Base-by-base conservation (phyloP, 2,888 invertebrate species). In the Cabera pusaria region DNA sequence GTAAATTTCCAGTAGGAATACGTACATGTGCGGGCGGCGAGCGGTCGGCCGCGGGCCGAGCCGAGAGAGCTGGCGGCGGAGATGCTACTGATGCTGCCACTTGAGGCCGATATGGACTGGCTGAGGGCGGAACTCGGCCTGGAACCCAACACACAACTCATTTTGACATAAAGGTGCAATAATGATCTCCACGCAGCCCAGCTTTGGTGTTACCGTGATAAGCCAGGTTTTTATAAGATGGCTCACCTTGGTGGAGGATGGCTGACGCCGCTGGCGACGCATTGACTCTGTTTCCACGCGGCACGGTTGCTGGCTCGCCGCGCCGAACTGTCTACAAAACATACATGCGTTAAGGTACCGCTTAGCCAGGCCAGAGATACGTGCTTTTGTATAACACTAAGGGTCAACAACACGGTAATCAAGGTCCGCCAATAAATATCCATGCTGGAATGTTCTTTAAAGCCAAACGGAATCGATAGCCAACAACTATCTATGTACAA, bases 291-390 rank as follows among this genome's bases (percentile, higher is more conserved):
- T 92, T 93, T 93, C 94, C 94, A 94, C 93, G 94, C 94, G 91
- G 93, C 93, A 92, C 94, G 93, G 77, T 75, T 86, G 90, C 93
- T 93, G 93, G 93, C 92, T 93, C 93, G 93, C 93, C 94, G 93
- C 94, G 94, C 91, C 94, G 94, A 94, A 94, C 94, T 94, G 94
- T 94, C 94, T 94, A 94, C 93, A 94, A n/a, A 93, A 91, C 90
- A 92, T 91, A 92, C 91, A 92, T 92, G 92, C 92, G 91, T 92
- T 92, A 92, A 86, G 85, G 85, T 73, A 79, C 81, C 77, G 83
- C 80, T 77, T 77, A 75, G 70, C 64, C 58, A 40, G 52, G 57
- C 3, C 7, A 12, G n/a, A 27, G 18, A 9, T 5, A 12, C 5
- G 7, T 24, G 10, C 6, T 20, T 14, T 5, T 20, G 9, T 18